Percentiles rank a stretch among this genome's conserved stretches.
Evolutionary conservation across 2,888 invertebrate species (phyloP).

Genomic region (Ochlodes sylvanus): DNA sequence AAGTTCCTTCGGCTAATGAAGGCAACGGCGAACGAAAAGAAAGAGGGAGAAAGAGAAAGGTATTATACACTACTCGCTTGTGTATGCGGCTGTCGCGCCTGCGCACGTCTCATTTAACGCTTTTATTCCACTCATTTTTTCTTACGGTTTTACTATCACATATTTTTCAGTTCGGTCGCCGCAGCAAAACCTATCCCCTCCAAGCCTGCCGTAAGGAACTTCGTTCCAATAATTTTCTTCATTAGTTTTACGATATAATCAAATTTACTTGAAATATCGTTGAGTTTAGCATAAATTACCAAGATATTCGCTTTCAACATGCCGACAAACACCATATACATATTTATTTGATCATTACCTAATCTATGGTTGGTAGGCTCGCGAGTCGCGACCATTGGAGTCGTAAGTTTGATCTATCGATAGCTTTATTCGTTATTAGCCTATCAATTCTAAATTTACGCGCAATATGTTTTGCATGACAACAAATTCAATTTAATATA

Average conservation of each 20-base stretch:
- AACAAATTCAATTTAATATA: slow-evolving; percentile 1
- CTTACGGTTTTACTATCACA: too few relatives aligned
- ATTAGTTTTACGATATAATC: background rate
- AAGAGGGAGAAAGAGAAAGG: too few relatives aligned
- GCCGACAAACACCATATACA: slow-evolving; percentile 6
- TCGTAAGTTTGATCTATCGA: slow-evolving; percentile 8
- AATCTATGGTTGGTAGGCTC: background rate
- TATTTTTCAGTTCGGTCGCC: too few relatives aligned
- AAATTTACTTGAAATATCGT: background rate
- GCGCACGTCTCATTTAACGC: too few relatives aligned
- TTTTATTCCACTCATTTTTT: too few relatives aligned
- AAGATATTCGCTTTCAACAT: background rate
- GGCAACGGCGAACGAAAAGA: too few relatives aligned
- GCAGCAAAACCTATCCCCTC: too few relatives aligned
- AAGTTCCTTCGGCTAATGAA: too few relatives aligned
- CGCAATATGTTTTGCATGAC: slow-evolving; percentile 4
- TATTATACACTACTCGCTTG: too few relatives aligned
- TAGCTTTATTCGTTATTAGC: slow-evolving; percentile 6
- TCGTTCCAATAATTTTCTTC: background rate
- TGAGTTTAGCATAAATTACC: background rate
- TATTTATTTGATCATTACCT: background rate
- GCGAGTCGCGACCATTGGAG: background rate
- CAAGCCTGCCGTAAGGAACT: too few relatives aligned
- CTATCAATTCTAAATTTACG: slow-evolving; percentile 4
- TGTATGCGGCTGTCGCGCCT: too few relatives aligned